Base-by-base conservation (phyloP, 2,113 vertebrate genomes). In the Tachysurus vachellii region DNA sequence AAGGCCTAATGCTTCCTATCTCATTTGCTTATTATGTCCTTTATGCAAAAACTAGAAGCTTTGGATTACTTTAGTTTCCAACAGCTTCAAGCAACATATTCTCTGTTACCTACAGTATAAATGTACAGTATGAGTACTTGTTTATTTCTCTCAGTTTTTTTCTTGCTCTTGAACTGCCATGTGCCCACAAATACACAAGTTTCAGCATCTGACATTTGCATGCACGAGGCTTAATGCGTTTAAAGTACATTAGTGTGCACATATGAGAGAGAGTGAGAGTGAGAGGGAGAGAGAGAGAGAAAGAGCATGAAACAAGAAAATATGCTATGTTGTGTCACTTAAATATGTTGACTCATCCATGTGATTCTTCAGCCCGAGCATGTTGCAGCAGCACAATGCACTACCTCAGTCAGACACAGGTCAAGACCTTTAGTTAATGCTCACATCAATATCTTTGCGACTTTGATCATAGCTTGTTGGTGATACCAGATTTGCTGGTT, bases 171-270 rank as follows among this genome's bases (percentile, higher is more conserved):
- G 31, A 56, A 84, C 16, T 23, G 57, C 47, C 26, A 61, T 26
- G 9, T 81, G 19, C 57, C 26, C 57, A 85, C 7, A 2, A 44
- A 62, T 47, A 76, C 56, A 85, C 23, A 23, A 59, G 54, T 47
- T 85, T 85, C 28, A 84, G 66, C 50, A 61, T 75, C 54, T 73
- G 31, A 73, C 64, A 80, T 66, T 80, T 36, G 68, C 31, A 53
- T 66, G 61, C 57, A 62, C 28, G n/a, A 47, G 6, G 42, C 36
- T 68, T 28, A 66, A 83, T 31, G 28, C 82, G 21, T 59, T 76
- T 11, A 26, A 80, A 47, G 66, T 59, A 26, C 59, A 66, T 50
- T 14, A 31, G 71, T 53, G 66, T 56, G 50, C 36, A 75, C 19
- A 83, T 42, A 53, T 2, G 71, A 42, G 21, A 47, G 71, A 47